A percentile compares a stretch with the other conserved stretches of the same genome.
Evolutionary conservation across 2,888 invertebrate species (phyloP).

Genomic region (Acanthopleura granulata): DNA sequence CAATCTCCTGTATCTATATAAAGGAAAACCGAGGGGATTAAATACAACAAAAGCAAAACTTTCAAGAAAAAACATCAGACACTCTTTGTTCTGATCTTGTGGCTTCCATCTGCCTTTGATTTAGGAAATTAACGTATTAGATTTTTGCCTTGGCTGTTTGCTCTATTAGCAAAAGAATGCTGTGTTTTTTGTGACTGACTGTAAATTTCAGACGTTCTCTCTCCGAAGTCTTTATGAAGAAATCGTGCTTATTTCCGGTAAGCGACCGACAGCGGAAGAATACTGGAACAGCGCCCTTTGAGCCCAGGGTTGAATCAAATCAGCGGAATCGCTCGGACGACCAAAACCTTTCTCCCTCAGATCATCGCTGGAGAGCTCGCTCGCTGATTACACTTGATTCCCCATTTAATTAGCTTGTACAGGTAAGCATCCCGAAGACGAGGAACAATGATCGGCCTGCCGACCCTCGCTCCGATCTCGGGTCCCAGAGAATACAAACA

Average conservation of each 20-base stretch:
- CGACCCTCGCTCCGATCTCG: not conserved
- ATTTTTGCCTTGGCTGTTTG: not conserved
- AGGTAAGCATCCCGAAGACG: not conserved
- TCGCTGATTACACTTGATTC: slow-evolving; percentile 15
- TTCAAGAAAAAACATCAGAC: no score
- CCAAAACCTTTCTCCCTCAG: not conserved
- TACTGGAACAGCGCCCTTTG: not conserved
- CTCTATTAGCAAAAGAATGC: not conserved
- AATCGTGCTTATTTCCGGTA: slow-evolving; percentile 13
- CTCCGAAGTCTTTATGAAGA: slow-evolving; percentile 8
- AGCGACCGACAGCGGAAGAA: slow-evolving; percentile 7
- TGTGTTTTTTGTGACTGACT: slow-evolving; percentile 3
- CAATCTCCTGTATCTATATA: no score
- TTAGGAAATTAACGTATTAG: slow-evolving; percentile 17
- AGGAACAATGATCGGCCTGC: not conserved
- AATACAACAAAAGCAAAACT: no score
- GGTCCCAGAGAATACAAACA: not conserved
- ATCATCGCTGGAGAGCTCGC: not conserved
- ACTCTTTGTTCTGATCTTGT: no score
- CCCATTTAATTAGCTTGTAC: slow-evolving; percentile 6
- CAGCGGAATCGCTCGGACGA: not conserved
- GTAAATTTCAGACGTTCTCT: not conserved
- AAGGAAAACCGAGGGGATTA: no score
- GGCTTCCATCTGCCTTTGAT: not conserved
- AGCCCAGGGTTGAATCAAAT: slow-evolving; percentile 6